Evolutionary conservation across 1,140 invertebrate species (phyloP), one percentile per base, ranked within the genome.

Genomic region (Heliconius nattereri): DNA sequence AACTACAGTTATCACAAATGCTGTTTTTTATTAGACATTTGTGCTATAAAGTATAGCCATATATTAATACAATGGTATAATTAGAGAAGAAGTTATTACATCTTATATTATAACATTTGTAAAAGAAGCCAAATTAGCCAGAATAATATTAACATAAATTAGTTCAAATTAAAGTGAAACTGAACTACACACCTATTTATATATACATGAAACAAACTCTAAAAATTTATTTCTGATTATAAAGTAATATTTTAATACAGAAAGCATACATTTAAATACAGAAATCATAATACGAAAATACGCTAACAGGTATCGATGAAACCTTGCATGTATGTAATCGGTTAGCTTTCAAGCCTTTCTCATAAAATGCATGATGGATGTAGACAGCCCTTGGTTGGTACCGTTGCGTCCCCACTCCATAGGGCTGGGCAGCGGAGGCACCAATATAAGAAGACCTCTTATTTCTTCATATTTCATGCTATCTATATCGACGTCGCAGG

Each of bases 331-430:
- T 89, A 92, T 89, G 89, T 89, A 87, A 91, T 85, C 91, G 90
- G 86, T 86, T 80, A 77, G 87, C 86, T 90, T 94, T 90, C 85
- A 87, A 90, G 85, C 86, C 88, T 87, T 83, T 72, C 72, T 84
- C 87, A 92, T 94, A 94, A 94, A 94, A 92, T 91, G 87, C 89
- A 93, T 94, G 91, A 94, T 90, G 89, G 81, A 94, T 91, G 89
- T 87, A 87, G 88, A 87, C 90, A 90, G 88, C 88, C 91, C 88
- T 91, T 88, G 90, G 90, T 88, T 86, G 84, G 86, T 91, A 89
- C 88, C 89, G 88, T 89, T 89, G 86, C 83, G 87, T 91, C 89
- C 89, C 89, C 90, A 90, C 91, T 89, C 86, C 83, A 82, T 85
- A 89, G 91, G 91, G 91, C 89, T 88, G 88, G 86, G 86, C 86